Percentiles rank a stretch among this genome's conserved stretches.
Conservation (phyloP, 2,797 vertebrate species). For the Enteromius trimaculatus region DNA sequence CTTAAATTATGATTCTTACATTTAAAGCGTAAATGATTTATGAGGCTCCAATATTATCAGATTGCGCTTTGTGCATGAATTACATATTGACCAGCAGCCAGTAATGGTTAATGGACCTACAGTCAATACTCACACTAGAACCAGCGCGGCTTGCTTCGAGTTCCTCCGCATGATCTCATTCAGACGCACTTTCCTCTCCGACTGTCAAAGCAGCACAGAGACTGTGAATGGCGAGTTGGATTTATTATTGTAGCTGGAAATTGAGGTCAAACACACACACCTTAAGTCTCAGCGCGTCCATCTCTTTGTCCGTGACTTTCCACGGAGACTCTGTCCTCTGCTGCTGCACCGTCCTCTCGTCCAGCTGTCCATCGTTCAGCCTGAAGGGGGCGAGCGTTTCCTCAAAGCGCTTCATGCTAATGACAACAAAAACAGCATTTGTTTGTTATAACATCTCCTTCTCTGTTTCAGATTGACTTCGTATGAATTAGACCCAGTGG, state of each 20-base stretch:
- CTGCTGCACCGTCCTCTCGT: constrained; percentile 45
- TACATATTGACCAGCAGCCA: constrained; percentile 14
- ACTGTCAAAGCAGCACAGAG: constrained; percentile 60
- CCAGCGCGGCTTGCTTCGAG: constrained; percentile 74
- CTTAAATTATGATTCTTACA: neutral
- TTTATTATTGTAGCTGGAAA: neutral
- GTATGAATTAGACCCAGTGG: neutral
- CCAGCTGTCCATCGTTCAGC: constrained; percentile 68
- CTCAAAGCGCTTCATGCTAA: constrained; percentile 74
- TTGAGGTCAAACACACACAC: constrained; percentile 56
- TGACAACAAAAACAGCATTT: neutral
- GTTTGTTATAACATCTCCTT: neutral
- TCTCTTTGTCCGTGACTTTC: constrained; percentile 75
- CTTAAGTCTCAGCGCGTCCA: constrained; percentile 74
- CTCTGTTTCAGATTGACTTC: neutral
- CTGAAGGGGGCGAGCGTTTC: constrained; percentile 74
- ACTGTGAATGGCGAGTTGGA: neutral
- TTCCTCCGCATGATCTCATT: constrained; percentile 80
- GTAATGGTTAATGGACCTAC: constrained; percentile 9
- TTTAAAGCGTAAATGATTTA: constrained; percentile 9
- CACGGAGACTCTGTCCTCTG: constrained; percentile 64
- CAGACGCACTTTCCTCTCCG: constrained; percentile 74
- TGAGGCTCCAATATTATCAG: constrained; percentile 6
- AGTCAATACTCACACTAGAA: constrained; percentile 76
- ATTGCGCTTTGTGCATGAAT: constrained; percentile 5